Conservation (phyloP, 2,113 vertebrate genomes). For the Grus americana region DNA sequence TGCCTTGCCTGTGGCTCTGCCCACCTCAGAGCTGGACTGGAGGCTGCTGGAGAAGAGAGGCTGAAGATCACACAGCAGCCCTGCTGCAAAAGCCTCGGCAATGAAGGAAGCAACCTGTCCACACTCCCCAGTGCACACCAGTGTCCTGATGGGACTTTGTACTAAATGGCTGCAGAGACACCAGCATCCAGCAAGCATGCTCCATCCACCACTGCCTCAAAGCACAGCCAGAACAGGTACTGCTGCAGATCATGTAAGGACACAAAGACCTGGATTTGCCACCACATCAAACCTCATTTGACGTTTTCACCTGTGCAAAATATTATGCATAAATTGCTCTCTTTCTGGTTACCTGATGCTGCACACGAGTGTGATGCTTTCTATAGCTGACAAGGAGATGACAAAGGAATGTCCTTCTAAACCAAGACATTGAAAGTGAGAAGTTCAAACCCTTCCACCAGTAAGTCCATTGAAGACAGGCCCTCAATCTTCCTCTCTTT, state of each 20-base stretch:
- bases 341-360: neutral
- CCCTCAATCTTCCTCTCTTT: neutral
- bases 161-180: neutral
- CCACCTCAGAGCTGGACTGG: neutral
- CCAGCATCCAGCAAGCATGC: neutral
- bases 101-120: neutral
- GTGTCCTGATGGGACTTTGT: neutral
- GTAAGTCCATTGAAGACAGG: neutral
- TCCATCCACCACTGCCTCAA: neutral
- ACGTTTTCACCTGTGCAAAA: neutral
- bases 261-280: neutral
- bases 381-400: neutral
- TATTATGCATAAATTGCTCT: neutral
- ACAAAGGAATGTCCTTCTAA: neutral
- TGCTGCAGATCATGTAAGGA: neutral
- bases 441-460: neutral
- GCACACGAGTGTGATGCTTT: neutral
- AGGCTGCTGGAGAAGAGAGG: neutral
- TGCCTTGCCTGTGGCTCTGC: neutral
- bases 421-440: neutral
- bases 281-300: neutral
- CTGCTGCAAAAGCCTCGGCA: neutral
- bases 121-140: accelerated
- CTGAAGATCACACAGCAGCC: neutral
- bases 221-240: neutral